Percentiles rank a stretch among this genome's conserved stretches.
phyloP scores from a whole-genome alignment of 1,140 invertebrate genomes.

The Tetragnatha versicolor region DNA sequence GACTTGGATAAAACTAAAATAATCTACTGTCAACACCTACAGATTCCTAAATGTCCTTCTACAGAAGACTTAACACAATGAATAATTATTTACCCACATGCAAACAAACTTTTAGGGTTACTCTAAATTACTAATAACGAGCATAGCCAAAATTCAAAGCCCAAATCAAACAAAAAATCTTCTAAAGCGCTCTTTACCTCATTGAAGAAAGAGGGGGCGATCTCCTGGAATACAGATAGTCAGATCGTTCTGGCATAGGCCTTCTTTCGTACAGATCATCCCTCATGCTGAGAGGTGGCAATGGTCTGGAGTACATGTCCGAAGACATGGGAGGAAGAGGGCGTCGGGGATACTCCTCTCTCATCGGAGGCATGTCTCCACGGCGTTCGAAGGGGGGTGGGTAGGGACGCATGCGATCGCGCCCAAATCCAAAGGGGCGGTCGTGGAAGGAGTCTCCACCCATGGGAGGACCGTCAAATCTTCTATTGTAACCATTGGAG shows the following conservation, averaged over 20 bases:
- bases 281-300: slow-evolving; percentile 30
- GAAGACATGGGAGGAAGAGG: slow-evolving; percentile 16
- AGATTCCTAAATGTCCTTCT: neutral
- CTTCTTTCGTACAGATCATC: slow-evolving; percentile 53
- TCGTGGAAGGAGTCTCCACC: slow-evolving; percentile 50
- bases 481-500: slow-evolving; percentile 27
- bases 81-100: neutral
- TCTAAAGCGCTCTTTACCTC: slow-evolving; percentile 1
- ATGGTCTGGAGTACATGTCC: slow-evolving; percentile 37
- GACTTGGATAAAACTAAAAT: neutral
- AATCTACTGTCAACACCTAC: neutral
- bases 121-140: neutral
- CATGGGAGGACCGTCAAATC: slow-evolving; percentile 40
- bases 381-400: slow-evolving; percentile 45
- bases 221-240: slow-evolving; percentile 45
- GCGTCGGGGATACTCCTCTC: slow-evolving; percentile 31
- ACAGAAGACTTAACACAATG: neutral
- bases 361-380: slow-evolving; percentile 4
- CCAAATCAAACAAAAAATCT: neutral
- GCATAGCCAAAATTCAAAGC: neutral
- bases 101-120: neutral
- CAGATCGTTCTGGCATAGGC: slow-evolving; percentile 24
- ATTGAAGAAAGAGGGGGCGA: slow-evolving; percentile 39
- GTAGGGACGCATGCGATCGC: slow-evolving; percentile 43
- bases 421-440: slow-evolving; percentile 34